A percentile compares a stretch with the other conserved stretches of the same genome.
Conservation (phyloP, 2,888 invertebrate genomes). For the Tenthredo livida region DNA sequence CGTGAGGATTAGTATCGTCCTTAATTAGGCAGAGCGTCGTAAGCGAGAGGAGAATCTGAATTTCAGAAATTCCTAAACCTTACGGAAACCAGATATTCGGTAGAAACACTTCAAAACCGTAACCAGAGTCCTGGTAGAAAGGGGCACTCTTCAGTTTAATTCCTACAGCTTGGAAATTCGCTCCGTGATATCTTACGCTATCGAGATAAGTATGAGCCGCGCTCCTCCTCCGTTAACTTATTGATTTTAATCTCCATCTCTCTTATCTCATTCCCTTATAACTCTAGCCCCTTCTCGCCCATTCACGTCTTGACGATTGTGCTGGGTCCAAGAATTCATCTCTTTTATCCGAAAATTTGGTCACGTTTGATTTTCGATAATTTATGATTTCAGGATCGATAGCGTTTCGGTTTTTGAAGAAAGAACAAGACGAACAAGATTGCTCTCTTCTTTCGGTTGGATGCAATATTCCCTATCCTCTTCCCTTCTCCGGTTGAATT, state of each 20-base stretch:
- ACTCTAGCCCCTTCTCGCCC: neutral
- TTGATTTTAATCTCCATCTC: conserved; percentile 44
- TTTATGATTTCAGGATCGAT: neutral
- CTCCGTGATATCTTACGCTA: conserved; percentile 10
- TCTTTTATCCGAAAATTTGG: neutral
- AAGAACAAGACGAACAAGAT: neutral
- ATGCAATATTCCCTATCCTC: neutral
- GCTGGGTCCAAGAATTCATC: neutral
- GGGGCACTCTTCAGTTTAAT: conserved; percentile 36
- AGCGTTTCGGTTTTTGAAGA: neutral
- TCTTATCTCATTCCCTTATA: neutral
- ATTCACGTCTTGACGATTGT: neutral
- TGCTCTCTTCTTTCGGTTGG: neutral
- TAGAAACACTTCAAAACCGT: conserved; percentile 40
- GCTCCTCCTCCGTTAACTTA: conserved; percentile 41
- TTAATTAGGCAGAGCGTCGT: conserved; percentile 44
- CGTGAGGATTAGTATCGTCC: conserved; percentile 45
- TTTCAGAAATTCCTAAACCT: conserved; percentile 43
- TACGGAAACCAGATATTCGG: conserved; percentile 25
- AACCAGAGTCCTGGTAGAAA: conserved; percentile 38
- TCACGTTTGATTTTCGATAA: neutral
- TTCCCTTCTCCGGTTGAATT: neutral
- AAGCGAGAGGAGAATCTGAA: conserved; percentile 44
- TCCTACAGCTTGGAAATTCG: neutral
- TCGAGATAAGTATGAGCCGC: conserved; percentile 20